Evolutionary conservation across 2,797 vertebrate species (phyloP), one percentile per base, ranked within the genome.

Genomic region (Mormyrus proboscirostris): DNA sequence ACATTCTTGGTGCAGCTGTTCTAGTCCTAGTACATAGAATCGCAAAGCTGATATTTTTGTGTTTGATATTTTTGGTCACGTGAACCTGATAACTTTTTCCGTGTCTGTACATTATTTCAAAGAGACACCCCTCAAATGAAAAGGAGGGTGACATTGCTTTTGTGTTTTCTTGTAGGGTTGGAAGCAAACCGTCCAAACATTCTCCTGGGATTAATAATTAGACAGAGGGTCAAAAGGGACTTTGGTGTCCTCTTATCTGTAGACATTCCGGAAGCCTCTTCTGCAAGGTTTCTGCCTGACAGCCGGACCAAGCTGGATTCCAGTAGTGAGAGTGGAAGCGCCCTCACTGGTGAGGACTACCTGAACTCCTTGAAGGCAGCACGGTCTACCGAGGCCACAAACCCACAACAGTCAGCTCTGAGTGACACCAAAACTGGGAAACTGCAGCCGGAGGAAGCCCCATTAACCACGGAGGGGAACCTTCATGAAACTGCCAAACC

Each of bases 121-220:
- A 62, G 22, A 29, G 10, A 33, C 29, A 5, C 65, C 65, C 65
- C 29, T 69, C 29, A 69, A 33, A 33, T 69, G 65, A 69, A 33
- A 33, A 33, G 9, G 25, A 69, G 25, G 10, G 65, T 69, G 62
- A 69, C 4, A 14, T 69, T 38, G 12, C 65, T 33, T 38, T 69
- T 69, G 25, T 38, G 12, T 69, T 14, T 12, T 95, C 93, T 93
- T 87, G 89, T 94, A 99, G 99, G 99, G 49, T 96, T 99, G 92
- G 99, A 99, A 94, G 95, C 95, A 84, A 97, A 97, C 93, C 97
- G 98, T 92, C 95, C 96, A 90, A 99, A 99, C 94, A 96, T 99
- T n/a, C 96, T 99, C 65, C 94, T 99, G 86, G 99, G 98, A 90
- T 95, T 99, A 89, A 96, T 99, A 91, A 99, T 99, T 93, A 98